Conservation (phyloP, 92 coral and sea anemone species). For the Chrysogorgia sp. region DNA sequence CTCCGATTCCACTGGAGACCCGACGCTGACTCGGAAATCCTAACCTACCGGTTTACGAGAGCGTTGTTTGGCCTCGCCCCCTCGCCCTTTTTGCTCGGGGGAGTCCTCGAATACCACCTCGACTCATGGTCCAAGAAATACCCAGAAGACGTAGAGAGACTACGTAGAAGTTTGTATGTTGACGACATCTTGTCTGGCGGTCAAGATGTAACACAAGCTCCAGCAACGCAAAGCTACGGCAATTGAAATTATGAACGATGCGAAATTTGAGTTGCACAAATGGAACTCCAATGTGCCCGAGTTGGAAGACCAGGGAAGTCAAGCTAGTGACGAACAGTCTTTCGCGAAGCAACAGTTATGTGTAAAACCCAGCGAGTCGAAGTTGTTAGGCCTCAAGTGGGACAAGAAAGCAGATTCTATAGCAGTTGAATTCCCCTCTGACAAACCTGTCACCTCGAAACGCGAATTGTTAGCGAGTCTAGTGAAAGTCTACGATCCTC, state of each 20-base stretch:
- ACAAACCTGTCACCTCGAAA: too few species aligned
- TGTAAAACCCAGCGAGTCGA: too few species aligned
- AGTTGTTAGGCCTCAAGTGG: not conserved
- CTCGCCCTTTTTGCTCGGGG: slow-evolving; percentile 3
- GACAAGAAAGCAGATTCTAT: too few species aligned
- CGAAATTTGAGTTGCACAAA: not conserved
- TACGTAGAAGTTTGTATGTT: not conserved
- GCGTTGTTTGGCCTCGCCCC: not conserved
- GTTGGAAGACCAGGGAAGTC: not conserved
- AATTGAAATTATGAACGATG: not conserved
- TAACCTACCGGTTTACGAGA: not conserved
- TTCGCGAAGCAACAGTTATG: not conserved
- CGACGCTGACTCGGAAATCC: not conserved
- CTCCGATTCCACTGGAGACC: not conserved
- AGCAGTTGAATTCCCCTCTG: too few species aligned
- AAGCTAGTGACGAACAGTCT: not conserved
- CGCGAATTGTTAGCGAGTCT: not conserved
- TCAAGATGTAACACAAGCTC: too few species aligned
- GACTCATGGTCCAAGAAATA: not conserved
- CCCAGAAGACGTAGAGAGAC: not conserved
- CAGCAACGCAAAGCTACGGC: not conserved
- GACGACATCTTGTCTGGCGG: too few species aligned
- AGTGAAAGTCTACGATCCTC: not conserved
- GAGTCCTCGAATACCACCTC: too few species aligned
- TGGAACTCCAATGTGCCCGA: not conserved